Conservation (phyloP, 1,140 invertebrate species). For the Hylaeus volcanicus region DNA sequence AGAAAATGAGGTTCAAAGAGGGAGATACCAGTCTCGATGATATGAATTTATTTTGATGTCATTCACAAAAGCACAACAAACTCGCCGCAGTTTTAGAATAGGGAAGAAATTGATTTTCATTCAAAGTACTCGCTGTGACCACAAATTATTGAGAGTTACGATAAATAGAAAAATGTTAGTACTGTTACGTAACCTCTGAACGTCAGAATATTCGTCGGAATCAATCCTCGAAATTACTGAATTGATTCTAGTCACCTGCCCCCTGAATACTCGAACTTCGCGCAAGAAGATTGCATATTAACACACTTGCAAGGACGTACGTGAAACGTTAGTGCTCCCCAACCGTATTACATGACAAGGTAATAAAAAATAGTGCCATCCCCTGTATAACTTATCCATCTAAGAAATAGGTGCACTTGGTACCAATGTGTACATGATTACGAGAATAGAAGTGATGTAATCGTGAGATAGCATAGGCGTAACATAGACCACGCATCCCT, state of each 20-base stretch:
- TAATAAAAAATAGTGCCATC: conserved; percentile 46
- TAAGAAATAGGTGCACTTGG: conserved; percentile 36
- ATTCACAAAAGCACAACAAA: too few relatives aligned
- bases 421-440: conserved; percentile 3
- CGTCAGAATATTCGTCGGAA: background rate
- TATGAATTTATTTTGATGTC: too few relatives aligned
- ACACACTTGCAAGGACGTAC: conserved; percentile 39
- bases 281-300: conserved; percentile 36
- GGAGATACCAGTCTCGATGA: too few relatives aligned
- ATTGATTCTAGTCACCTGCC: too few relatives aligned
- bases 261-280: background rate
- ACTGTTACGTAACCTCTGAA: too few relatives aligned
- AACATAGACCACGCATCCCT: conserved; percentile 1
- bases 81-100: too few relatives aligned
- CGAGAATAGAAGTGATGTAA: conserved; percentile 14
- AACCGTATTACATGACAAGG: conserved; percentile 30
- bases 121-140: too few relatives aligned
- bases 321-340: conserved; percentile 34
- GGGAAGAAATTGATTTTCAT: too few relatives aligned
- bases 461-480: conserved; percentile 17
- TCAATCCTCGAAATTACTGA: background rate
- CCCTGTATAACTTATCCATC: conserved; percentile 24
- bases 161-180: too few relatives aligned
- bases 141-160: too few relatives aligned
- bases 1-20: too few relatives aligned